These are phyloP conservation scores for Xiphophorus hellerii DNA, from an alignment of 2,113 vertebrate species.

Conservation along the genomic window DNA sequence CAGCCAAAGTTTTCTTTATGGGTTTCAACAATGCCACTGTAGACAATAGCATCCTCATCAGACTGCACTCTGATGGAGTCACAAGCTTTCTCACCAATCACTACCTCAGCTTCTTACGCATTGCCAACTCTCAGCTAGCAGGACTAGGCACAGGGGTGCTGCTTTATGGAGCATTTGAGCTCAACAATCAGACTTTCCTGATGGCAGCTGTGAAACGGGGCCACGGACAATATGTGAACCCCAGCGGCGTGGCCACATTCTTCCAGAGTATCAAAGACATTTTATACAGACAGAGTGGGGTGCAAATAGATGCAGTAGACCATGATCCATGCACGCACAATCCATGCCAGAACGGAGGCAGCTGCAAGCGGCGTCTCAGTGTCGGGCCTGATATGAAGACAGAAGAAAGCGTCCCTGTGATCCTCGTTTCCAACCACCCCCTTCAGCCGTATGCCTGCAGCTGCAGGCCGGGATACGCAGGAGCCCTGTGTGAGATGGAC, in stretches of 20 bases:
- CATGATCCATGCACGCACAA: conserved; percentile 89
- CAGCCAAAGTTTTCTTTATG: conserved; percentile 85
- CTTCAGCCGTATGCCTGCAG: conserved; percentile 89
- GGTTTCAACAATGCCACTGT: conserved; percentile 91
- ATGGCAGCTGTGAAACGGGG: conserved; percentile 88
- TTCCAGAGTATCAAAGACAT: conserved; percentile 96
- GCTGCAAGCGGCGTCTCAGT: conserved; percentile 87
- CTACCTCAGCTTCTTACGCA: conserved; percentile 92
- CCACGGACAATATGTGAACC: conserved; percentile 89
- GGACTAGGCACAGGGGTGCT: conserved; percentile 91
- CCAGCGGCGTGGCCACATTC: conserved; percentile 94
- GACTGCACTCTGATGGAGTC: conserved; percentile 81
- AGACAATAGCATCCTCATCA: conserved; percentile 93
- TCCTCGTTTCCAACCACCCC: conserved; percentile 88
- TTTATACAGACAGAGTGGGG: conserved; percentile 90
- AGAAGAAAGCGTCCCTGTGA: conserved; percentile 88
- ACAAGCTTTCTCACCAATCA: conserved; percentile 89
- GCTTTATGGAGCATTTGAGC: conserved; percentile 88
- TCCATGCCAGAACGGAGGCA: conserved; percentile 94
- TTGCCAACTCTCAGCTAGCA: conserved; percentile 89
- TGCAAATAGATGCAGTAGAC: conserved; percentile 91
- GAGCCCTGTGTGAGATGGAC: conserved; percentile 88
- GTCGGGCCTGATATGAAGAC: conserved; percentile 81
- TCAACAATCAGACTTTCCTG: conserved; percentile 90
- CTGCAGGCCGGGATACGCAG: conserved; percentile 90